Base-by-base conservation (phyloP, 2,888 invertebrate genomes). In the Scaptomyza parva region DNA sequence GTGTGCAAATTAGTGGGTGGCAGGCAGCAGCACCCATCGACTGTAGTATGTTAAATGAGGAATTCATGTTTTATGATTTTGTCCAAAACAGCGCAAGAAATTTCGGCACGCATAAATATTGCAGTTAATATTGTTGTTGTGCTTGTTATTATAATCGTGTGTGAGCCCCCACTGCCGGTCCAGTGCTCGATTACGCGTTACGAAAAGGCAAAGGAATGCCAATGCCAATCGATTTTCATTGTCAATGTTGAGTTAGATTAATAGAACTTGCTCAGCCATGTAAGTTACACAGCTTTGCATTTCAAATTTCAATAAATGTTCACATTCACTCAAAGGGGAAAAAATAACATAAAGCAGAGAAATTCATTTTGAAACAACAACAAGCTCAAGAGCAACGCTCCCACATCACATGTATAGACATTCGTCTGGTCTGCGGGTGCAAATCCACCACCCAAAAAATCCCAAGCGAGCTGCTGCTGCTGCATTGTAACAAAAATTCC, bases 141-240 rank as follows among this genome's bases (percentile, higher is more conserved):
- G 26, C 58, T 2, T 59, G 60, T 75, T 75, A 72, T 76, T 82
- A 70, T 80, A 65, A 58, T 54, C 60, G 51, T 69, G 59, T 64
- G 62, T 60, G 50, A 8, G 40, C 17, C 54, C 45, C 18, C 39
- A 11, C 51, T 22, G 18, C 35, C 39, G 28, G 30, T 41, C 17
- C 7, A n/a, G 4, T 14, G 54, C 30, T 51, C 47, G 75, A 71
- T 81, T 74, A 68, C 64, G 55, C 75, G 54, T 53, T 53, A 66
- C 58, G 48, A 45, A 61, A 50, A 53, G 24, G 20, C 17, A 72
- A 63, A 64, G 54, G 52, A 76, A 58, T 70, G 48, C 70, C 73
- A 85, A 82, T 74, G 79, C 65, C 71, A 83, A 85, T 81, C 81
- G 81, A 81, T 81, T 81, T 83, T 75, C 68, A 83, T 61, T 71